Evolutionary conservation across 2,113 vertebrate genomes (phyloP).

Genomic region (Oreochromis niloticus): DNA sequence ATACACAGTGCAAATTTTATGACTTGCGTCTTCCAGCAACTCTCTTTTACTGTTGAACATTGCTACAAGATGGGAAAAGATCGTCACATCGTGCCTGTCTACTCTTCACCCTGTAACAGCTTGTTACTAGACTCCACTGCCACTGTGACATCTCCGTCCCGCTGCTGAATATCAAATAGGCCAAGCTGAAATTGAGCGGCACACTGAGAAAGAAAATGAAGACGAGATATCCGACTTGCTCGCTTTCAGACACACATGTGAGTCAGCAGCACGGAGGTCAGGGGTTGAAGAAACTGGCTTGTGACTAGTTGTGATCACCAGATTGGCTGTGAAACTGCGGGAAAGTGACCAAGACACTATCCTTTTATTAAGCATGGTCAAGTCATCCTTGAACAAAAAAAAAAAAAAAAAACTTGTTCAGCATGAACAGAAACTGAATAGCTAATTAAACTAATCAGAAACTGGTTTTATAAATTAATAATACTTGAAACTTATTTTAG

Average conservation of each 20-base stretch:
- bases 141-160: constrained; percentile 36
- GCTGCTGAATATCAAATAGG: constrained; percentile 46
- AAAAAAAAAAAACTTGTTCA: not conserved
- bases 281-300: not conserved
- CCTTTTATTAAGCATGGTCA: not conserved
- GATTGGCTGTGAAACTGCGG: not conserved
- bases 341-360: not conserved
- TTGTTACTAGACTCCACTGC: constrained; percentile 40
- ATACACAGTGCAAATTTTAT: not conserved
- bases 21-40: not conserved
- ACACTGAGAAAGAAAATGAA: constrained; percentile 13
- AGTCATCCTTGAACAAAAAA: not conserved
- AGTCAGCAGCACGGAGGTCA: not conserved
- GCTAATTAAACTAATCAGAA: not conserved
- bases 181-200: constrained; percentile 19
- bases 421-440: not conserved
- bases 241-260: not conserved
- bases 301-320: not conserved
- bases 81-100: constrained; percentile 13
- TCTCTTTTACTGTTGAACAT: not conserved
- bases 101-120: constrained; percentile 31
- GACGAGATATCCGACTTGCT: not conserved
- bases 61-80: not conserved
- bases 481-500: not conserved
- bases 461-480: not conserved